Percentiles rank a stretch among this genome's conserved stretches.
These are phyloP conservation scores for Chelonoidis abingdonii DNA, from an alignment of 2,113 vertebrate species.

Conservation along the genomic window DNA sequence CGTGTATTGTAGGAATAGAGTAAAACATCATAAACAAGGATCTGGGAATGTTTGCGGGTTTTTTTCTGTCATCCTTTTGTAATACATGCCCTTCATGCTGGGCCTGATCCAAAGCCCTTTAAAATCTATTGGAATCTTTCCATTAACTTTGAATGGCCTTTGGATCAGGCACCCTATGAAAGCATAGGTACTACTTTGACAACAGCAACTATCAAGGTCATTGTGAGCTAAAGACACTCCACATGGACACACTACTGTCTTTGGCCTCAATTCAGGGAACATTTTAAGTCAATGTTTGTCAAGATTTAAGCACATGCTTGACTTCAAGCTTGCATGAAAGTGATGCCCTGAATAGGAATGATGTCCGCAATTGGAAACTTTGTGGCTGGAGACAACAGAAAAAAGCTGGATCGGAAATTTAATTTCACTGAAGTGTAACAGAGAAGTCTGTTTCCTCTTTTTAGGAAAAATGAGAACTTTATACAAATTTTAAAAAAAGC, in stretches of 20 bases:
- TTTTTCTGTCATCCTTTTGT: not conserved
- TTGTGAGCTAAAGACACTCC: not conserved
- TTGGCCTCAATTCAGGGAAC: not conserved
- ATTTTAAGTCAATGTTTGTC: not conserved
- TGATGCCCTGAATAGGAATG: not conserved
- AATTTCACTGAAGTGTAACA: not conserved
- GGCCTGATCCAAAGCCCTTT: not conserved
- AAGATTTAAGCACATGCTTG: not conserved
- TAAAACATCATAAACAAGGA: not conserved
- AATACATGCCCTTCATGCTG: not conserved
- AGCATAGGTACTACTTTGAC: not conserved
- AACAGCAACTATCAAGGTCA: not conserved
- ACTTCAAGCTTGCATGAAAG: not conserved
- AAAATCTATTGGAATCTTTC: not conserved
- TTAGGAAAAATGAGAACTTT: not conserved
- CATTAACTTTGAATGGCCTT: not conserved
- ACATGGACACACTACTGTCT: not conserved
- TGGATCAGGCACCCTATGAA: not conserved
- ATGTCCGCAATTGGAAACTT: not conserved
- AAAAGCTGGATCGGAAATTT: not conserved
- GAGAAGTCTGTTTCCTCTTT: not conserved
- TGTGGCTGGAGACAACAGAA: not conserved
- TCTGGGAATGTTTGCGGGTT: not conserved
- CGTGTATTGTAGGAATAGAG: not conserved
- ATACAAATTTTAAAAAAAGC: not conserved